Percentiles rank a stretch among this genome's conserved stretches.
These are phyloP conservation scores for Caenorhabditis doughertyi DNA, from an alignment of 2,888 invertebrate genomes.

Conservation along the genomic window DNA sequence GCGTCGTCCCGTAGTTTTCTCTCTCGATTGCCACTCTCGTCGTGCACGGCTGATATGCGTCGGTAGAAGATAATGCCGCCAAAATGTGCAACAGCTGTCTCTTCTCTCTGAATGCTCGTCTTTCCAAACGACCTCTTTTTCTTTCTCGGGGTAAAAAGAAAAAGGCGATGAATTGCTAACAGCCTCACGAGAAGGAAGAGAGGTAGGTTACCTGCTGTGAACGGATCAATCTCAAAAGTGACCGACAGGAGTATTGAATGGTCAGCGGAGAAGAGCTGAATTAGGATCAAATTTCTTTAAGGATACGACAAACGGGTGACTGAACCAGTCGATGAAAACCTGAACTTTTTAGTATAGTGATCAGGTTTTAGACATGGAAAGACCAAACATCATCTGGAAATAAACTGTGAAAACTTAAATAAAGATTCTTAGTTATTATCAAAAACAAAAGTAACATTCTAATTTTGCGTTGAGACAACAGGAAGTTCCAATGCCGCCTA, in stretches of 20 bases:
- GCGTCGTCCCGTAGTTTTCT: slow-evolving; percentile 24
- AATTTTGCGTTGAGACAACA: too few relatives aligned
- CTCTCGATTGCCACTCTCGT: slow-evolving; percentile 21
- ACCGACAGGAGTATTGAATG: slow-evolving; percentile 22
- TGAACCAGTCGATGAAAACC: too few relatives aligned
- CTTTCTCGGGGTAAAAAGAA: background rate
- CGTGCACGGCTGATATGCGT: slow-evolving; percentile 43
- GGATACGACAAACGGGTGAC: too few relatives aligned
- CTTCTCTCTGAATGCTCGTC: background rate
- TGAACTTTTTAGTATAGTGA: too few relatives aligned
- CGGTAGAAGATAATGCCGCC: slow-evolving; percentile 63
- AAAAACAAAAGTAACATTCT: too few relatives aligned
- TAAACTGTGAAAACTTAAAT: too few relatives aligned
- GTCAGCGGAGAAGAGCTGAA: slow-evolving; percentile 26
- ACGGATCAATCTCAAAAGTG: slow-evolving; percentile 50
- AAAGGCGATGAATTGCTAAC: slow-evolving; percentile 24
- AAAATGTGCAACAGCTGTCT: slow-evolving; percentile 56
- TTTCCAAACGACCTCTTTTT: background rate
- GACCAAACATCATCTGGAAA: too few relatives aligned
- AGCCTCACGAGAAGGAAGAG: slow-evolving; percentile 15
- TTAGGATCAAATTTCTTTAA: slow-evolving; percentile 1
- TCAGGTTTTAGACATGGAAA: too few relatives aligned
- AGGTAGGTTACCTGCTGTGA: slow-evolving; percentile 17
- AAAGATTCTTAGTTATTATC: too few relatives aligned
- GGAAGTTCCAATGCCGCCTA: background rate